These are phyloP conservation scores for Ellobius talpinus DNA, from an alignment of 2,113 vertebrate genomes.

Conservation along the genomic window DNA sequence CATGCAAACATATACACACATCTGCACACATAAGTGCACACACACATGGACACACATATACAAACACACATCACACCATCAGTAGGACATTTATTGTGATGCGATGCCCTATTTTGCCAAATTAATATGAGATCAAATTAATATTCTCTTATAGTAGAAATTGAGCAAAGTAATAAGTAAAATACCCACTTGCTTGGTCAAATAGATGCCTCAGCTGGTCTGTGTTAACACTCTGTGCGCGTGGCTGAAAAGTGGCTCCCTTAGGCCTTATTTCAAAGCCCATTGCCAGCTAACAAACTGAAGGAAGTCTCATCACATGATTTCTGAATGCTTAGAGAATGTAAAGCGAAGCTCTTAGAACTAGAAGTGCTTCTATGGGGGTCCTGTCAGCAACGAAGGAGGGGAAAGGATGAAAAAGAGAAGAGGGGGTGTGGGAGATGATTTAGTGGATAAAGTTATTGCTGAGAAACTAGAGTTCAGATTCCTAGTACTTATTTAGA, in stretches of 20 bases:
- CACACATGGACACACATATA: background rate
- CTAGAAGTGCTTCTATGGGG: background rate
- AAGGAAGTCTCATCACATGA: background rate
- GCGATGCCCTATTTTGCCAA: background rate
- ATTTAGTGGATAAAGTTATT: background rate
- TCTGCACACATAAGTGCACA: background rate
- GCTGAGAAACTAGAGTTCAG: background rate
- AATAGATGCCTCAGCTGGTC: background rate
- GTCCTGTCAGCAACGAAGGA: background rate
- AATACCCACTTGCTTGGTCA: background rate
- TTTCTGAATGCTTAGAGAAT: background rate
- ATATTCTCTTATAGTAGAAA: background rate
- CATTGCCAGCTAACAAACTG: background rate
- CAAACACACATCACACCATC: background rate
- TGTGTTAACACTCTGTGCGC: background rate
- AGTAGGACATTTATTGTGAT: slow-evolving; percentile 19
- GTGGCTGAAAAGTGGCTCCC: background rate
- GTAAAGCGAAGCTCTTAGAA: slow-evolving; percentile 14
- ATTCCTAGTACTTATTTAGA: no score
- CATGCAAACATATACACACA: background rate
- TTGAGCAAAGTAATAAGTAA: background rate
- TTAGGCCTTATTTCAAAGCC: background rate
- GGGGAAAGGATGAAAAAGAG: background rate
- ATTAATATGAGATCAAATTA: background rate
- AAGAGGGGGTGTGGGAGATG: no score